Evolutionary conservation across 2,888 invertebrate genomes (phyloP), one percentile per base, ranked within the genome.

Genomic region (Epirrita christyi): DNA sequence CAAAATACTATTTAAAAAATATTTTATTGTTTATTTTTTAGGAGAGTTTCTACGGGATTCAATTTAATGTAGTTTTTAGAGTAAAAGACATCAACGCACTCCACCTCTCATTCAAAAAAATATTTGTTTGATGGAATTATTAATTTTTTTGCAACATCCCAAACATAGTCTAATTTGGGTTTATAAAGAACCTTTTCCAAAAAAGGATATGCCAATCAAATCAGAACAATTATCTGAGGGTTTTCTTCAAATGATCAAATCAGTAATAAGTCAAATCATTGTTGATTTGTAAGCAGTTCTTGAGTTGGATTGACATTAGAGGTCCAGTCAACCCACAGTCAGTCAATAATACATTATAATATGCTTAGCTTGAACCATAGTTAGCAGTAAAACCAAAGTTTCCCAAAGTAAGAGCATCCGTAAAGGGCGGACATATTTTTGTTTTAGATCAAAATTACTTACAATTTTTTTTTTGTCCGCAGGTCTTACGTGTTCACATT

Each of bases 401-500:
- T 21, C 21, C 4, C 21, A 21, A 21, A 21, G 21, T 21, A 21
- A 4, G 2, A 4, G 21, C 21, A 4, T 21, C 21, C 21, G 21
- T 2, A 21, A 21, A 21, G 2, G 21, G 21, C 21, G 21, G 21
- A 21, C 21, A 4, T 21, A 21, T n/a, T n/a, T n/a, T n/a, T n/a
- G n/a, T n/a, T n/a, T n/a, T n/a, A n/a, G n/a, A 13, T 40, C 14
- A 7, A 13, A 15, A 13, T 15, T 9, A 14, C 7, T 14, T 8
- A 5, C 5, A 13, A 29, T 5, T 43, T 3, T 13, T 6, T 38
- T 50, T 67, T 88, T 83, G 81, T 86, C 68, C 68, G 48, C 88
- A 91, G 91, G 82, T 78, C 79, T 75, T 78, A 63, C 75, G 81
- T 83, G 81, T 74, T 64, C 72, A 72, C 71, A 70, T 73, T 7